Base-by-base conservation (phyloP, 2,888 invertebrate genomes). In the Ormyrus nitidulus region DNA sequence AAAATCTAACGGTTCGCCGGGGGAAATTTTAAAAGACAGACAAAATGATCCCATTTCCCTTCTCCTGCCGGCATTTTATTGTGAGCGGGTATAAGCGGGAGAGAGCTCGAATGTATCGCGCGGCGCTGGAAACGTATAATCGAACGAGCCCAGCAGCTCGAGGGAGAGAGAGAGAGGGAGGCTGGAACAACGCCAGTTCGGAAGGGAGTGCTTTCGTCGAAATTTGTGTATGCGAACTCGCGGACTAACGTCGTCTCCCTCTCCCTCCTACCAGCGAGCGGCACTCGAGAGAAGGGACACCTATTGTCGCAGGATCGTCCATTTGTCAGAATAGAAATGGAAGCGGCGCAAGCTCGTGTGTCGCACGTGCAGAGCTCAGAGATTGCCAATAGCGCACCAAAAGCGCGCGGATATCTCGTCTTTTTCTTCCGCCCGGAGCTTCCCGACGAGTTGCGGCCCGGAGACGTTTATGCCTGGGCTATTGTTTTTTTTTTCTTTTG, bases 121-220 rank as follows among this genome's bases (percentile, higher is more conserved):
- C 75, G 49, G 34, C 68, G 59, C 54, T 64, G 69, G 79, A 83
- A 34, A 81, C 81, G 83, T 84, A 77, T 82, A 85, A 84, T 85
- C 84, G 84, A 86, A 85, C 84, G 85, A 83, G 83, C 81, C 83
- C 11, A 46, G 46, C 54, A 73, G 53, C 69, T 62, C 73, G 69
- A 62, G 56, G 8, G 64, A 64, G 11, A 69, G 54, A n/a, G 73
- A 53, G 68, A 68, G 73, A 59, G 64, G 54, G 81, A 83, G 84
- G 84, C 85, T 87, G 87, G 86, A 87, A 85, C 81, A 65, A 49
- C 82, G 86, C 87, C 87, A 87, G 85, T 86, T 86, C 84, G 86
- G 85, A 86, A 86, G 84, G 84, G 83, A 85, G 85, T 85, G 85
- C 87, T 86, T 86, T 86, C 84, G 82, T 84, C 80, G 85, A 84